Evolutionary conservation across 2,113 vertebrate species (phyloP).

Genomic region (Prunella himalayana): DNA sequence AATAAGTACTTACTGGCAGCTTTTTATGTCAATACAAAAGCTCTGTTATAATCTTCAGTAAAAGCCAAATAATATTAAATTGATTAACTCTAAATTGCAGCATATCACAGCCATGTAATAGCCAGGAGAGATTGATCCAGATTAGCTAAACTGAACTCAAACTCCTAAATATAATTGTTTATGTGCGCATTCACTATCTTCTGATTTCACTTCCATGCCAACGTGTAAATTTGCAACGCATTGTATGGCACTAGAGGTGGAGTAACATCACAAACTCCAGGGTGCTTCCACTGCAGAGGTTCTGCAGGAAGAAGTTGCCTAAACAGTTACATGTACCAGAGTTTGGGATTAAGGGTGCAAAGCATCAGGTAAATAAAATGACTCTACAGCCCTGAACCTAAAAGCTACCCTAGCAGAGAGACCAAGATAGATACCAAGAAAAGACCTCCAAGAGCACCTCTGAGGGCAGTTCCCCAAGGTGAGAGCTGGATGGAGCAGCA

Average conservation of each 20-base stretch:
- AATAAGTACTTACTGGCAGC: neutral
- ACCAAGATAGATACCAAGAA: neutral
- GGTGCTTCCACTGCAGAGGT: neutral
- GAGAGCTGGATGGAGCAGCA: neutral
- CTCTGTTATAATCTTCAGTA: neutral
- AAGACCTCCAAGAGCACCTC: neutral
- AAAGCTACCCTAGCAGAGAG: neutral
- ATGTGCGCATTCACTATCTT: neutral
- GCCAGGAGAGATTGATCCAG: neutral
- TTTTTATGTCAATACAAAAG: slow-evolving; percentile 5
- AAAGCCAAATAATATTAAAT: neutral
- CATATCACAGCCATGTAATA: neutral
- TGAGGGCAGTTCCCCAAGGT: neutral
- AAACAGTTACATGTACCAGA: neutral
- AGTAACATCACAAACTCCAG: neutral
- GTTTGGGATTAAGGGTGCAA: neutral
- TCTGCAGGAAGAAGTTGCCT: neutral
- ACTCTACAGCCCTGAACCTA: neutral
- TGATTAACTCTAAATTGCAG: slow-evolving; percentile 23
- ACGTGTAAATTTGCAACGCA: neutral
- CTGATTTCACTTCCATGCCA: neutral
- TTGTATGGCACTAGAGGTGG: slow-evolving; percentile 37
- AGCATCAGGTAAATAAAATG: neutral
- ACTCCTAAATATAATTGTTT: neutral
- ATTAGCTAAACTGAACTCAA: neutral